Base-by-base conservation (phyloP, 2,888 invertebrate genomes). In the Epistrophe eligans region DNA sequence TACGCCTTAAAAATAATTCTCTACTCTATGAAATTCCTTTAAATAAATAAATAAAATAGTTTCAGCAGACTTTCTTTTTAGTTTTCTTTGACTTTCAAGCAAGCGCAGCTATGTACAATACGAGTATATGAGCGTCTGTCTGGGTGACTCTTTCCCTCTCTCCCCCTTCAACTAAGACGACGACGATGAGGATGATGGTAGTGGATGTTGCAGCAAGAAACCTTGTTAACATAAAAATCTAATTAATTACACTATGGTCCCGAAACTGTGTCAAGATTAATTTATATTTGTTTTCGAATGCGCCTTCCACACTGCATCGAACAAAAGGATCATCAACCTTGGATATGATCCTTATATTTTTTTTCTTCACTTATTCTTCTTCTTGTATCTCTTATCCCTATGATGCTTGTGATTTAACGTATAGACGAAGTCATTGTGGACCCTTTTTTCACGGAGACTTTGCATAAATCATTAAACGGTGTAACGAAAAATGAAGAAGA, bases 281-380 rank as follows among this genome's bases (percentile, higher is more conserved):
- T 93, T 93, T 93, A 93, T 92, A 92, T 93, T 93, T 93, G 92
- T 93, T 93, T 92, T 91, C 90, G 90, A 88, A 89, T 89, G 90
- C 89, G 91, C 92, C 91, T 91, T 90, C 91, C 77, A 79, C 71
- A 66, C 64, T 17, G 72, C 58, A 35, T 13, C 71, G 77, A 72
- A 84, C 70, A 84, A 88, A 43, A 84, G 70, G 79, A 88, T 66
- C 76, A 83, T 74, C 76, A 79, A 58, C 58, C 35, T 76, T 45
- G 74, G 74, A 57, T 28, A 60, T 74, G 66, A 81, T 81, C 74
- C 74, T 62, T 43, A 38, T n/a, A n/a, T n/a, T 38, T 15, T 76
- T 52, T 72, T 67, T 79, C 60, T 15, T 17, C 13, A 24, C 15
- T 28, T 28, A 7, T 58, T 58, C 32, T 55, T 28, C 11, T 11